phyloP scores from a whole-genome alignment of 2,113 vertebrate species.

The Alethe castanea region DNA sequence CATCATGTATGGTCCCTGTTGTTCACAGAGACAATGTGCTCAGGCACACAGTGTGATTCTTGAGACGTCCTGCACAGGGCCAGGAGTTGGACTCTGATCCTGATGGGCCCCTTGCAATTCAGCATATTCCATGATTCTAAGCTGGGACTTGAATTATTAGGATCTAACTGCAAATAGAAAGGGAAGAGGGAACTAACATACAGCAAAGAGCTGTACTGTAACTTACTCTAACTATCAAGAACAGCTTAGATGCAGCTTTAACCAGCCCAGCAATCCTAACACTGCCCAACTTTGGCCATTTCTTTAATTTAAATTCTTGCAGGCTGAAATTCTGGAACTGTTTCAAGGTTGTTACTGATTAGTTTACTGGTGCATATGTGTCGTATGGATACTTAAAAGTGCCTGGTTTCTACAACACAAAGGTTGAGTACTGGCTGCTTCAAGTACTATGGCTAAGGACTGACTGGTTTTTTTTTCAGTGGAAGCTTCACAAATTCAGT shows the following conservation, averaged over 20 bases:
- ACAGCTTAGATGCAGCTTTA: not conserved
- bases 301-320: not conserved
- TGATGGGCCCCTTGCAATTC: not conserved
- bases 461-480: not conserved
- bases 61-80: not conserved
- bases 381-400: not conserved
- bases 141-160: not conserved
- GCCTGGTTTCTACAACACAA: not conserved
- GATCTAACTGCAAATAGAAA: not conserved
- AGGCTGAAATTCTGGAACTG: not conserved
- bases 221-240: not conserved
- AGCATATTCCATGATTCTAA: not conserved
- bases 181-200: not conserved
- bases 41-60: not conserved
- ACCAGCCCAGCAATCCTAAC: not conserved
- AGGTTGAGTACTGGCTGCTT: not conserved
- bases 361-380: not conserved
- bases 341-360: not conserved
- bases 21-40: not conserved
- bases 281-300: not conserved
- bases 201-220: not conserved
- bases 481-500: not conserved
- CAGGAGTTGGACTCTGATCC: not conserved
- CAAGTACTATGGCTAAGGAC: not conserved
- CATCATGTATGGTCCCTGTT: not conserved